These are phyloP conservation scores for Marronus borbonicus DNA, from an alignment of 2,888 invertebrate species.

Conservation along the genomic window DNA sequence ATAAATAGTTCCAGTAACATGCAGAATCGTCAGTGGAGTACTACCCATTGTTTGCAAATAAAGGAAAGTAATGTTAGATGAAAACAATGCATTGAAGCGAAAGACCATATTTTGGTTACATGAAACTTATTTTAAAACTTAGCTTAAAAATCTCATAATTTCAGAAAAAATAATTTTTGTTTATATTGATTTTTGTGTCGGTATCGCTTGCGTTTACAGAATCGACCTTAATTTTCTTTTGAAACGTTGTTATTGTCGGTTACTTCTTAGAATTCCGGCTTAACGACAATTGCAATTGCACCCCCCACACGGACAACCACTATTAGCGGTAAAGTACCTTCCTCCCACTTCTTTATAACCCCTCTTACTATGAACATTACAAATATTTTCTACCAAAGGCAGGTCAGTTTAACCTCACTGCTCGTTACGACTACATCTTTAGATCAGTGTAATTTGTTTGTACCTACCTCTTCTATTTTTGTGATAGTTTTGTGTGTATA, in stretches of 20 bases:
- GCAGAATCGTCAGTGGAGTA: too few species aligned
- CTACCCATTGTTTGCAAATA: too few species aligned
- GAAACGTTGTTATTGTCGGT: slow-evolving; percentile 18
- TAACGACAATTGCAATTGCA: slow-evolving; percentile 39
- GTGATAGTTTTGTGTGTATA: slow-evolving; percentile 28
- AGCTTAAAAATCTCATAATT: not conserved
- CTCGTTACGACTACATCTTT: not conserved
- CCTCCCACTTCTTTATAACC: slow-evolving; percentile 19
- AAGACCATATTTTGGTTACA: too few species aligned
- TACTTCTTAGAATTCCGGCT: slow-evolving; percentile 32
- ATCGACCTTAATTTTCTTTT: slow-evolving; percentile 32
- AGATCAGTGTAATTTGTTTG: slow-evolving; percentile 16
- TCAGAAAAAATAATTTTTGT: not conserved
- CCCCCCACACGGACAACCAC: slow-evolving; percentile 18
- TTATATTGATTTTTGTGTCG: not conserved
- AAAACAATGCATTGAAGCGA: too few species aligned
- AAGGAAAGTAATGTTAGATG: too few species aligned
- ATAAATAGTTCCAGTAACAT: too few species aligned
- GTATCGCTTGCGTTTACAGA: slow-evolving; percentile 24
- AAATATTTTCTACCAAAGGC: slow-evolving; percentile 14
- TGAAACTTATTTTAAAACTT: too few species aligned
- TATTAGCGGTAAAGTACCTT: slow-evolving; percentile 31
- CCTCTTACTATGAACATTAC: slow-evolving; percentile 10
- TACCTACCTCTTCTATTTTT: slow-evolving; percentile 22
- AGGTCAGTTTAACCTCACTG: slow-evolving; percentile 23